Evolutionary conservation across 2,797 vertebrate species (phyloP), one percentile per base, ranked within the genome.

Genomic region (Crax fasciolata): DNA sequence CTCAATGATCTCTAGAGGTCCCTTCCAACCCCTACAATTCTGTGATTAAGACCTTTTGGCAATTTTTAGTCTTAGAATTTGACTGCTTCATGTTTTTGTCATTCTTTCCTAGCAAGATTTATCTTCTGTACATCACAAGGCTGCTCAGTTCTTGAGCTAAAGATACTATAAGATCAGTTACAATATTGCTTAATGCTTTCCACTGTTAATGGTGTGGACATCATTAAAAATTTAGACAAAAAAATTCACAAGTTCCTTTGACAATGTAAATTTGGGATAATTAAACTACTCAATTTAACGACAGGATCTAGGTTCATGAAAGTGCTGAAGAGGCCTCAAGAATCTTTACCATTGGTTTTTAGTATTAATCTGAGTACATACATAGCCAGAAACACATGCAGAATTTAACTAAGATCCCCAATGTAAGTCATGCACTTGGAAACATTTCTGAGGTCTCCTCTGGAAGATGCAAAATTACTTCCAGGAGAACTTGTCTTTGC

Each of bases 11-110:
- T n/a, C n/a, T n/a, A n/a, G n/a, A n/a, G n/a, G n/a, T n/a, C n/a
- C n/a, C n/a, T n/a, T n/a, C n/a, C n/a, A n/a, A n/a, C n/a, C n/a
- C n/a, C n/a, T n/a, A n/a, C n/a, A n/a, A n/a, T n/a, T n/a, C n/a
- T n/a, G n/a, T n/a, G n/a, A 48, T 5, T 52, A 55, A 57, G 5
- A 46, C 13, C 18, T n/a, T n/a, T 20, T 0, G 0, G 7, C 6
- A 27, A 61, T n/a, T 67, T 96, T 54, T 32, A 39, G n/a, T 38
- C 17, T 59, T 11, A 8, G 2, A 84, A 19, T 43, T 39, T 51
- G 25, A 44, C 28, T 28, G 39, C 15, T 90, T 23, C 28, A 15
- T 5, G 13, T 14, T 70, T 73, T 55, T 20, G 2, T 30, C 38
- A 27, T n/a, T 49, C 7, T 52, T 24, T 89, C 75, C 32, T 27